Base-by-base conservation (phyloP, 2,113 vertebrate species). In the Oxyruncus cristatus region DNA sequence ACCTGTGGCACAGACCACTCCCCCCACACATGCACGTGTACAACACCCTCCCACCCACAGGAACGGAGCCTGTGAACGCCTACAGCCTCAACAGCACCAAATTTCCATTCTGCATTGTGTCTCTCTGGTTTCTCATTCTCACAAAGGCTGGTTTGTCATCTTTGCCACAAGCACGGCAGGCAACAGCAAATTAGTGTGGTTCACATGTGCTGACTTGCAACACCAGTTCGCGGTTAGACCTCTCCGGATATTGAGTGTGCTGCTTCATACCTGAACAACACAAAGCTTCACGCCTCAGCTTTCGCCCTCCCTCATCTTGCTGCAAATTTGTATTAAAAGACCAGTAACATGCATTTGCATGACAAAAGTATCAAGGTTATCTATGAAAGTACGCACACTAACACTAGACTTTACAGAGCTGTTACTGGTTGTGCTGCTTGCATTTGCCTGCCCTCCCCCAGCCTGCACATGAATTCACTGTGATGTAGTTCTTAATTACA, bases 141-240 rank as follows among this genome's bases (percentile, higher is more conserved):
- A 94, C 78, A 91, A 85, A 91, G 83, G 72, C 92, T 76, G 66
- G 52, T 79, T 95, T 97, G 97, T 94, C 94, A 94, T 88, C 93
- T 73, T 53, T 84, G 88, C 89, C 88, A 96, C 81, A 82, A 96
- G 80, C 86, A 39, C 52, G 15, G 76, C 52, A 55, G 84, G 88
- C 90, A 81, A 24, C 59, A 55, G 92, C 22, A 4, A 63, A 90
- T 13, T 12, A 18, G 46, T 1, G 65, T 3, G n/a, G 62, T 49
- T 86, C 44, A 24, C 85, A 2, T 79, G 86, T 73, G 77, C 95
- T 49, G 84, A 79, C 87, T 79, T 89, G 91, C 61, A 91, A 19
- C 68, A 39, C 8, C 37, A 66, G 65, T 1, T 10, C 3, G 2
- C 0, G 28, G 78, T 1, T 6, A 94, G 87, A 65, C n/a, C 66